Percentiles rank a stretch among this genome's conserved stretches.
These are phyloP conservation scores for Patella caerulea DNA, from an alignment of 2,888 invertebrate species.

Conservation along the genomic window DNA sequence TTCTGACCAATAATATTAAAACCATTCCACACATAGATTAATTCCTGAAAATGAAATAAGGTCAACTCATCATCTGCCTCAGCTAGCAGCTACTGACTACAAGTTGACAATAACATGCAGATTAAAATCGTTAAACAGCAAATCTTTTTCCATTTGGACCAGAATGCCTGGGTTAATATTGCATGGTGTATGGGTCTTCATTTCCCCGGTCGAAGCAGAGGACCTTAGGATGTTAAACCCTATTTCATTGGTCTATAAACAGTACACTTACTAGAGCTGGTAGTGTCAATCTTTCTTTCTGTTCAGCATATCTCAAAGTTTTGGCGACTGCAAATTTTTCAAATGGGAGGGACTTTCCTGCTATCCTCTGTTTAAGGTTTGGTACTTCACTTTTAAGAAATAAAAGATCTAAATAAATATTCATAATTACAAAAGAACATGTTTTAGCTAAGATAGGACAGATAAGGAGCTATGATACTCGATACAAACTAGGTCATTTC, in stretches of 20 bases:
- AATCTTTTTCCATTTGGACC: too few relatives aligned
- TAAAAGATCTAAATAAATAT: background rate
- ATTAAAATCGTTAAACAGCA: too few relatives aligned
- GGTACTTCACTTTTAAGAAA: slow-evolving; percentile 80
- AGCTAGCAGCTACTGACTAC: too few relatives aligned
- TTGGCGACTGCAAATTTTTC: slow-evolving; percentile 96
- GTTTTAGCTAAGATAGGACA: background rate
- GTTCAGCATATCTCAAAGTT: slow-evolving; percentile 83
- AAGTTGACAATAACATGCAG: too few relatives aligned
- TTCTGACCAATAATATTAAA: slow-evolving; percentile 86
- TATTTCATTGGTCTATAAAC: too few relatives aligned
- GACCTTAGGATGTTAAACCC: too few relatives aligned
- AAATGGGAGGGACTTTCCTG: slow-evolving; percentile 96
- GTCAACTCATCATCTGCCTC: too few relatives aligned
- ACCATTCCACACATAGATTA: slow-evolving; percentile 94
- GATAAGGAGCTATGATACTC: too few relatives aligned
- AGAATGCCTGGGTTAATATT: too few relatives aligned
- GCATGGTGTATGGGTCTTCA: too few relatives aligned
- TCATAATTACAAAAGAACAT: background rate
- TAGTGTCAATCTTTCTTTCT: slow-evolving; percentile 81
- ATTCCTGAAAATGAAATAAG: slow-evolving; percentile 75
- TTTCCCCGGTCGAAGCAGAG: too few relatives aligned
- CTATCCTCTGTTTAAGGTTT: slow-evolving; percentile 87
- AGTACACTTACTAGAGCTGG: slow-evolving; percentile 79
- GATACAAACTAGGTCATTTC: too few relatives aligned